phyloP scores from a whole-genome alignment of 1,140 invertebrate species.

The Lasaia peninsularis region DNA sequence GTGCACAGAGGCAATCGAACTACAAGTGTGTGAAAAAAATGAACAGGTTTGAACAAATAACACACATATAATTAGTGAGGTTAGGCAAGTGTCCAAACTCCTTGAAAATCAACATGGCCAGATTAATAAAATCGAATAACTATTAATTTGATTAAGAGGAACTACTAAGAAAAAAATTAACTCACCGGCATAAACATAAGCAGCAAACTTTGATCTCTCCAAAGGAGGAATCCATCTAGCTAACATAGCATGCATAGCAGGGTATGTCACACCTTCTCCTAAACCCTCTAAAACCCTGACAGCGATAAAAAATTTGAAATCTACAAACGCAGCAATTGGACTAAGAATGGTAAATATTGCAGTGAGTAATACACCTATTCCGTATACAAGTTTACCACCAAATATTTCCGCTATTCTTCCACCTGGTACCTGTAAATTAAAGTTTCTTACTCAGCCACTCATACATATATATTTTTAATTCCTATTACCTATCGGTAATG shows the following conservation, averaged over 20 bases:
- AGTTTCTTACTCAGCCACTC: too few species aligned
- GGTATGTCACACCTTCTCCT: constrained; percentile 91
- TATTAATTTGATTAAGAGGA: constrained; percentile 19
- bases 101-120: too few species aligned
- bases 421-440: constrained; percentile 81
- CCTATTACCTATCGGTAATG: too few species aligned
- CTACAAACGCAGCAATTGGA: constrained; percentile 84
- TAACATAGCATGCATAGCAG: constrained; percentile 89
- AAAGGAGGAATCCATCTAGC: constrained; percentile 89
- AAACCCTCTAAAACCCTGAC: constrained; percentile 91
- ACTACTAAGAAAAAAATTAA: constrained; percentile 17
- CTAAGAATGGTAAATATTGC: constrained; percentile 87
- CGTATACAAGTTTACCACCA: constrained; percentile 89
- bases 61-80: too few species aligned
- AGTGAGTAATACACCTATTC: constrained; percentile 86
- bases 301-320: constrained; percentile 84
- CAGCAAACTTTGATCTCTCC: constrained; percentile 89
- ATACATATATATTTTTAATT: too few species aligned
- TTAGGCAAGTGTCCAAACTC: too few species aligned
- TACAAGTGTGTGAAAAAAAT: too few species aligned
- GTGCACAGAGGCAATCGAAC: too few species aligned
- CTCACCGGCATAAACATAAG: constrained; percentile 86
- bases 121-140: constrained; percentile 8
- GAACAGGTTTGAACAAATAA: too few species aligned
- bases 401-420: constrained; percentile 88